Conservation (phyloP, 2,888 invertebrate genomes). For the Ennomos fuscantarius region DNA sequence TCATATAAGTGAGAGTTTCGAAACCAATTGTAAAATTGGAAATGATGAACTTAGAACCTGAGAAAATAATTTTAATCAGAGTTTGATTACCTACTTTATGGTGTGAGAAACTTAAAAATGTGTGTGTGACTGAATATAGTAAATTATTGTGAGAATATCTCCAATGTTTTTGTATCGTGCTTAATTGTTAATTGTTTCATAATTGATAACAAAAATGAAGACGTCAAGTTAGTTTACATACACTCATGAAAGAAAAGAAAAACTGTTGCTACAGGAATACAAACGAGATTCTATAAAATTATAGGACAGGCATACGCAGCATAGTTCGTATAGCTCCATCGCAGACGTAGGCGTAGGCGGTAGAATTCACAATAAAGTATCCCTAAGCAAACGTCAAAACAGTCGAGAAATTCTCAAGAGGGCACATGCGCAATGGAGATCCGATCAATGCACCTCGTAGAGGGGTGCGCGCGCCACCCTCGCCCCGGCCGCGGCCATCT, state of each 20-base stretch:
- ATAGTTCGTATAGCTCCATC: slow-evolving; percentile 20
- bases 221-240: too few species aligned
- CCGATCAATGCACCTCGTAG: slow-evolving; percentile 79
- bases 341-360: slow-evolving; percentile 25
- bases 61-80: too few species aligned
- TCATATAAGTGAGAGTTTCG: too few species aligned
- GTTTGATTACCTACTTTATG: too few species aligned
- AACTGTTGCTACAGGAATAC: slow-evolving; percentile 3
- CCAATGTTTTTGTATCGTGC: too few species aligned
- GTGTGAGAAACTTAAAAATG: too few species aligned
- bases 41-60: too few species aligned
- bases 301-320: not conserved
- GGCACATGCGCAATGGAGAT: slow-evolving; percentile 75
- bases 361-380: slow-evolving; percentile 23
- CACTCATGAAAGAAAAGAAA: not conserved
- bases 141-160: too few species aligned
- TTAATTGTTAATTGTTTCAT: too few species aligned
- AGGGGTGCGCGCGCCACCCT: slow-evolving; percentile 77
- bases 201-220: too few species aligned
- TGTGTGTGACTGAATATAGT: too few species aligned
- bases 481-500: slow-evolving; percentile 63
- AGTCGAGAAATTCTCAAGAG: slow-evolving; percentile 57
- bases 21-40: too few species aligned
- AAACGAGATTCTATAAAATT: not conserved
- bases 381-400: slow-evolving; percentile 68